phyloP scores from a whole-genome alignment of 2,888 invertebrate genomes.

The Anodontia alba region DNA sequence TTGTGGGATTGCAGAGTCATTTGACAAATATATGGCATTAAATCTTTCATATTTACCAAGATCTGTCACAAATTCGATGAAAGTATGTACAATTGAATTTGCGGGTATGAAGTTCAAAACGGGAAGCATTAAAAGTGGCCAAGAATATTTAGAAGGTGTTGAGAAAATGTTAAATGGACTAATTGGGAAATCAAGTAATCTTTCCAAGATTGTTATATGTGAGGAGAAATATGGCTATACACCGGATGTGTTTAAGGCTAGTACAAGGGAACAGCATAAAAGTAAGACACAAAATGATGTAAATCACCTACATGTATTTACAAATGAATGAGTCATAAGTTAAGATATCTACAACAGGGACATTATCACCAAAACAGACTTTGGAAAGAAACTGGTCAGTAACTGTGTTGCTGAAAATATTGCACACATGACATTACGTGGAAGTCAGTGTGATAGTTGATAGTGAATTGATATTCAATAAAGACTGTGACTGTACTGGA shows the following conservation, averaged over 20 bases:
- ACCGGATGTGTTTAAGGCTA: slow-evolving; percentile 45
- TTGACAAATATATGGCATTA: slow-evolving; percentile 8
- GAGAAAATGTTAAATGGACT: slow-evolving; percentile 26
- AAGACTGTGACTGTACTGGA: slow-evolving; percentile 6
- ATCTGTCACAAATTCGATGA: slow-evolving; percentile 15
- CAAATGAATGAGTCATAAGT: slow-evolving; percentile 12
- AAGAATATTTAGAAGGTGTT: slow-evolving; percentile 30
- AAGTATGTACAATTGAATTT: slow-evolving; percentile 41
- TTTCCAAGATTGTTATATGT: slow-evolving; percentile 44
- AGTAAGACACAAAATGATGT: neutral
- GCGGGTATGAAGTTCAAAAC: slow-evolving; percentile 41
- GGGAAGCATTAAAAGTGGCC: slow-evolving; percentile 27
- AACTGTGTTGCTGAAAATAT: slow-evolving; percentile 27
- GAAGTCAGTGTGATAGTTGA: slow-evolving; percentile 21
- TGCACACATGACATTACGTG: slow-evolving; percentile 10
- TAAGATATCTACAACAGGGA: slow-evolving; percentile 16
- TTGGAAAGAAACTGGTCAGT: slow-evolving; percentile 36
- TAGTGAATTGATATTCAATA: slow-evolving; percentile 23
- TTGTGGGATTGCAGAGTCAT: neutral
- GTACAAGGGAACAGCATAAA: slow-evolving; percentile 30
- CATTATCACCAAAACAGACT: slow-evolving; percentile 7
- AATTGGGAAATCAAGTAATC: slow-evolving; percentile 4
- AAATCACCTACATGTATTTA: slow-evolving; percentile 33
- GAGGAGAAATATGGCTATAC: slow-evolving; percentile 59
- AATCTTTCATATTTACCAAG: slow-evolving; percentile 26